Evolutionary conservation across 1,140 invertebrate species (phyloP).

Genomic region (Pomacea maculata): DNA sequence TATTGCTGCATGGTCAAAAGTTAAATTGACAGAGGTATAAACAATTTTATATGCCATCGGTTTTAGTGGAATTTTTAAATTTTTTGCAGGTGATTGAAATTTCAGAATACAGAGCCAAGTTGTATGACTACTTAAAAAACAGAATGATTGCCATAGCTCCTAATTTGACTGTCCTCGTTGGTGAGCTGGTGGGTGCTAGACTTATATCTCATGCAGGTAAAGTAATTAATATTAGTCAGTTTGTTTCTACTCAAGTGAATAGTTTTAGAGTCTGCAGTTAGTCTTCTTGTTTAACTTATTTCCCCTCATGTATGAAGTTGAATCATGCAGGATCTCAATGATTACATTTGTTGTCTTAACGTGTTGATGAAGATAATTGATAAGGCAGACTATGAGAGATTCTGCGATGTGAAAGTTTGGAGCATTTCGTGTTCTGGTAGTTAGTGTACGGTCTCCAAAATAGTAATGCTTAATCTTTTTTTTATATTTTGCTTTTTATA

Average conservation of each 20-base stretch:
- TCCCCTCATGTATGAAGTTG: too few relatives aligned
- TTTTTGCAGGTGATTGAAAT: slow-evolving; percentile 78
- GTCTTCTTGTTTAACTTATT: background rate
- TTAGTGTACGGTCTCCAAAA: too few relatives aligned
- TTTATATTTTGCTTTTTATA: too few relatives aligned
- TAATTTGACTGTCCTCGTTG: slow-evolving; percentile 93
- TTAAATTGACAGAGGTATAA: too few relatives aligned
- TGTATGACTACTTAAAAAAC: slow-evolving; percentile 91
- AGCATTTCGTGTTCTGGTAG: too few relatives aligned
- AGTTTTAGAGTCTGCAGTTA: background rate
- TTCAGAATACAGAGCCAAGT: slow-evolving; percentile 71
- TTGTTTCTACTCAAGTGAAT: background rate
- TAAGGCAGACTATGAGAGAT: slow-evolving; percentile 14
- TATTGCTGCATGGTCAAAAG: too few relatives aligned
- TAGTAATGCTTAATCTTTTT: too few relatives aligned
- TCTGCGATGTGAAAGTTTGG: background rate
- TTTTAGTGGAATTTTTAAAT: background rate
- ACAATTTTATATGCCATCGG: too few relatives aligned
- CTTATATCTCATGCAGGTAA: slow-evolving; percentile 92
- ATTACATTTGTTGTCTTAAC: background rate
- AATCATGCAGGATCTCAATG: slow-evolving; percentile 1
- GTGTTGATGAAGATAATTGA: slow-evolving; percentile 11
- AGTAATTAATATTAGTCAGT: background rate
- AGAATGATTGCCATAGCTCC: slow-evolving; percentile 98
- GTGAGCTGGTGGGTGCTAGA: slow-evolving; percentile 94